Evolutionary conservation across 2,888 invertebrate genomes (phyloP).

Genomic region (Drosophila lacicola): DNA sequence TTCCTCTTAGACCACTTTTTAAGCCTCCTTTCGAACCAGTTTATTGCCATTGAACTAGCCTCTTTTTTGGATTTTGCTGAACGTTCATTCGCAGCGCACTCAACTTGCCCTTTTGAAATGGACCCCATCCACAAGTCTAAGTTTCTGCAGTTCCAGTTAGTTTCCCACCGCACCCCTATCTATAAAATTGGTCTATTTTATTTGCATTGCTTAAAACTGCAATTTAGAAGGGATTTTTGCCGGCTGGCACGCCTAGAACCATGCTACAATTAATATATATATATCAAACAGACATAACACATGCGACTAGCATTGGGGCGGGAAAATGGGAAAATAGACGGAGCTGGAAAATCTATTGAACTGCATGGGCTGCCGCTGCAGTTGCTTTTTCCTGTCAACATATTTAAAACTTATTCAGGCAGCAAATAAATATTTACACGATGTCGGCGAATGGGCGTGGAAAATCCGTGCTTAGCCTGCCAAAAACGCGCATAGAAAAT

Average conservation of each 20-base stretch:
- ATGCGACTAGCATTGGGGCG: slow-evolving; percentile 44
- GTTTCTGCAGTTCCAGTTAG: too few species aligned
- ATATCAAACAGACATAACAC: slow-evolving; percentile 19
- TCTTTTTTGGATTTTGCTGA: too few species aligned
- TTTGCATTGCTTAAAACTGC: slow-evolving; percentile 29
- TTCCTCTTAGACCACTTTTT: too few species aligned
- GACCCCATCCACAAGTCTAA: too few species aligned
- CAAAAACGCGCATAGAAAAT: slow-evolving; percentile 53
- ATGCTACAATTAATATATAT: slow-evolving; percentile 17
- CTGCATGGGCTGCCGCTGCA: slow-evolving; percentile 41
- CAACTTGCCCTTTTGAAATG: too few species aligned
- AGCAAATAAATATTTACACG: slow-evolving; percentile 75
- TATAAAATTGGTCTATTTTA: neutral
- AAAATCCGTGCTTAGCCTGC: slow-evolving; percentile 78
- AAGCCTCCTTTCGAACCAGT: too few species aligned
- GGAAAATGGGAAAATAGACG: neutral
- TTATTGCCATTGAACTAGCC: too few species aligned
- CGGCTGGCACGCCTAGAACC: slow-evolving; percentile 5
- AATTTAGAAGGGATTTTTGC: slow-evolving; percentile 31
- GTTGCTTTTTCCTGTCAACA: slow-evolving; percentile 47
- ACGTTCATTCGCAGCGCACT: too few species aligned
- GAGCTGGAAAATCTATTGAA: slow-evolving; percentile 31
- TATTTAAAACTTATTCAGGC: slow-evolving; percentile 79
- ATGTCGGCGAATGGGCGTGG: slow-evolving; percentile 34
- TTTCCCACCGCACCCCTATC: too few species aligned